Conservation (phyloP, 2,113 vertebrate genomes). For the Aegotheles bennettii region DNA sequence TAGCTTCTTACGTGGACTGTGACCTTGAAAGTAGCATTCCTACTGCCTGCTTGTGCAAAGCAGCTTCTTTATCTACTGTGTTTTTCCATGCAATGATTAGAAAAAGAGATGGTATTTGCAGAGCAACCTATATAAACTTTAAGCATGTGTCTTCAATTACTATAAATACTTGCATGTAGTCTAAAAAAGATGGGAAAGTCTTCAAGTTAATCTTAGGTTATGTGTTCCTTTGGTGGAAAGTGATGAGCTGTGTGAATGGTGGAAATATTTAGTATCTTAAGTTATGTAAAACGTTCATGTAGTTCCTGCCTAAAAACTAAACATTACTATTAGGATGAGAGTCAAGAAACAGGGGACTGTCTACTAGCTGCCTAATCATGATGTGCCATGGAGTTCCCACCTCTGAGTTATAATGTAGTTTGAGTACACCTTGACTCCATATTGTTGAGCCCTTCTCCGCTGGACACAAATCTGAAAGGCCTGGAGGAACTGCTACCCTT, state of each 20-base stretch:
- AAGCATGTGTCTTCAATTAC: neutral
- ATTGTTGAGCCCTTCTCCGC: neutral
- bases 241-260: fast-evolving
- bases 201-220: neutral
- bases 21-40: neutral
- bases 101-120: neutral
- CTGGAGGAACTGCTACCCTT: neutral
- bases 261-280: neutral
- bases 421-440: neutral
- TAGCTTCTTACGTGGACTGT: neutral
- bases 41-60: neutral
- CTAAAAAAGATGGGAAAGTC: neutral
- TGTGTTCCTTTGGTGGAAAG: neutral
- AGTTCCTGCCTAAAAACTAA: neutral
- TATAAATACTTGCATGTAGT: neutral
- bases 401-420: neutral
- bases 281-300: neutral
- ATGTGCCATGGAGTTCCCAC: neutral
- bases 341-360: neutral
- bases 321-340: neutral
- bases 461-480: neutral
- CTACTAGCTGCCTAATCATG: neutral
- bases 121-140: neutral
- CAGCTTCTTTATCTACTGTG: neutral
- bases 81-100: neutral